Conservation (phyloP, 2,888 invertebrate species). For the Apocheima hispidaria region DNA sequence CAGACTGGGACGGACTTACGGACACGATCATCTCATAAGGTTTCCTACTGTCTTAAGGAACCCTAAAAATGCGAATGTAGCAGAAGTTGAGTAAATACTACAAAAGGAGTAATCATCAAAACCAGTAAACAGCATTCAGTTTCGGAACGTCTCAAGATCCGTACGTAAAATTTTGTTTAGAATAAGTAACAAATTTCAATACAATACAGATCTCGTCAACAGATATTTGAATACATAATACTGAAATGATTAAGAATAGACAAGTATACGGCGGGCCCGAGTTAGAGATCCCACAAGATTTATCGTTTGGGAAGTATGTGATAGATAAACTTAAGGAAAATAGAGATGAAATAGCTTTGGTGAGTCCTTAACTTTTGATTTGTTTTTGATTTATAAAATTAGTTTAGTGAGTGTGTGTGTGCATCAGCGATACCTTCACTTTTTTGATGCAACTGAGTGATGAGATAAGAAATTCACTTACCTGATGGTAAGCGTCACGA, state of each 20-base stretch:
- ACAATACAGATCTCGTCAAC: not conserved
- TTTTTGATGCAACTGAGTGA: too few relatives aligned
- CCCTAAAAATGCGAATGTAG: not conserved
- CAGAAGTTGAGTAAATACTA: not conserved
- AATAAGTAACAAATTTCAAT: too few relatives aligned
- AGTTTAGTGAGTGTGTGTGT: too few relatives aligned
- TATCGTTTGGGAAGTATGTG: slow-evolving; percentile 39
- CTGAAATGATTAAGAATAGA: slow-evolving; percentile 30
- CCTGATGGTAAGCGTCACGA: too few relatives aligned
- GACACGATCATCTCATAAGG: too few relatives aligned
- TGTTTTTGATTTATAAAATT: not conserved
- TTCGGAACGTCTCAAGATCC: not conserved
- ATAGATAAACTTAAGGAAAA: slow-evolving; percentile 32
- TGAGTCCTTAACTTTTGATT: slow-evolving; percentile 25
- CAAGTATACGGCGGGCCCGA: slow-evolving; percentile 38
- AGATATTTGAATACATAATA: not conserved
- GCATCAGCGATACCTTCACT: too few relatives aligned
- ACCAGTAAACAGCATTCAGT: slow-evolving; percentile 1
- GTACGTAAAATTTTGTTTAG: not conserved
- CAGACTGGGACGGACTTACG: too few relatives aligned
- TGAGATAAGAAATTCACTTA: too few relatives aligned
- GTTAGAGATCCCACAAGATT: slow-evolving; percentile 25
- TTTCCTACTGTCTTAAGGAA: too few relatives aligned
- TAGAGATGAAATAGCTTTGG: slow-evolving; percentile 38
- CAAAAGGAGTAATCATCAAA: not conserved